Percentiles rank a stretch among this genome's conserved stretches.
phyloP scores from a whole-genome alignment of 2,888 invertebrate species.

The Tenthredo amoena region DNA sequence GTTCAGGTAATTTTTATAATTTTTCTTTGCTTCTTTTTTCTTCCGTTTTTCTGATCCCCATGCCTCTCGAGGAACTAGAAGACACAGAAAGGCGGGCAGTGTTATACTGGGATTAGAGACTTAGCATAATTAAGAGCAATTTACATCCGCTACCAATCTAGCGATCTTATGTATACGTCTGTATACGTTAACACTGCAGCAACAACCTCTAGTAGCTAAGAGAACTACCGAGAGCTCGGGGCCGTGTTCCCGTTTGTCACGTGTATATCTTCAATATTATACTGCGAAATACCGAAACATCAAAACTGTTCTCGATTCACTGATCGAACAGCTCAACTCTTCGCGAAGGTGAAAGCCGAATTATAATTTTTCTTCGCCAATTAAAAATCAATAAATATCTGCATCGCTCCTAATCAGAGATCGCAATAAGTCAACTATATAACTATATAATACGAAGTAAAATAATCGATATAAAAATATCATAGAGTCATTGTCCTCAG shows the following conservation, averaged over 20 bases:
- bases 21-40: background rate
- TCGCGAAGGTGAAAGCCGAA: conserved; percentile 39
- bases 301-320: conserved; percentile 11
- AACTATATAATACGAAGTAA: background rate
- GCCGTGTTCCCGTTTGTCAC: conserved; percentile 45
- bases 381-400: conserved; percentile 2
- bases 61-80: background rate
- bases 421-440: background rate
- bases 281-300: conserved; percentile 12
- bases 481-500: background rate
- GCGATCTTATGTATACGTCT: background rate
- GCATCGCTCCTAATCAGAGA: background rate
- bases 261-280: background rate
- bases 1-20: background rate
- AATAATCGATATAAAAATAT: background rate
- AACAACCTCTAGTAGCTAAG: conserved; percentile 1
- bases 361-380: background rate
- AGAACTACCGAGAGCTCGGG: conserved; percentile 32
- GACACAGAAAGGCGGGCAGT: conserved; percentile 33
- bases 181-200: background rate
- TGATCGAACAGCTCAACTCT: background rate
- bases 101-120: conserved; percentile 37
- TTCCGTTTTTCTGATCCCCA: background rate
- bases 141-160: conserved; percentile 43
- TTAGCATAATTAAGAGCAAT: conserved; percentile 50